Base-by-base conservation (phyloP, 2,113 vertebrate genomes). In the Chionomys nivalis region DNA sequence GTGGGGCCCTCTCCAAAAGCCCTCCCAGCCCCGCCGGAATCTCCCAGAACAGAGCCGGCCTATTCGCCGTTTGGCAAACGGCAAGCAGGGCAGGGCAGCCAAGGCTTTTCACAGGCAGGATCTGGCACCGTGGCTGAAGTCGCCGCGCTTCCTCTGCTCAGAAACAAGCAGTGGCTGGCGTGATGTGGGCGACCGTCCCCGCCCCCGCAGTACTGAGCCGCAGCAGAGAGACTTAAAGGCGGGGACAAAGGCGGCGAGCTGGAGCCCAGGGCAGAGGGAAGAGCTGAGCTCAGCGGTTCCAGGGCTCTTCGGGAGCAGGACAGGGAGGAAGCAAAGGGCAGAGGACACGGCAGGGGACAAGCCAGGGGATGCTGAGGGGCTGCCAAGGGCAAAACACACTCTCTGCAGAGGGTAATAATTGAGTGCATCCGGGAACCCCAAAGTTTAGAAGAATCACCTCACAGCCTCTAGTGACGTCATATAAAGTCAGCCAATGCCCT, bases 271-370 rank as follows among this genome's bases (percentile, higher is more conserved):
- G 90, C 87, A 11, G 16, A 47, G 42, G 55, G 52, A 87, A 92
- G 39, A 63, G 97, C 97, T 96, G 97, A 98, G 94, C 93, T 97
- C 96, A 94, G 92, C 94, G 31, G 44, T 77, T 95, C 63, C 65
- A n/a, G 0, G 10, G 87, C 72, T 85, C 87, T 66, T 75, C 2
- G 26, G 85, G 70, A 96, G 44, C 66, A 0, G 1, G 70, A 87
- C 79, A 0, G 79, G 19, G 76, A 81, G 44, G 90, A 94, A 89
- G 83, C 44, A 61, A 77, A 92, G 85, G 95, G 31, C 72, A 44
- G 73, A 33, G 55, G 93, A 94, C 49, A 23, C 76, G 4, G 49
- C 19, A 61, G 68, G 61, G 61, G 83, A 87, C 26, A 55, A 7
- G 66, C 23, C 21, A n/a, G 73, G 72, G 87, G 81, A n/a, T 39